These are phyloP conservation scores for Gadopsis bispinosus DNA, from an alignment of 2,797 vertebrate genomes.

Conservation along the genomic window DNA sequence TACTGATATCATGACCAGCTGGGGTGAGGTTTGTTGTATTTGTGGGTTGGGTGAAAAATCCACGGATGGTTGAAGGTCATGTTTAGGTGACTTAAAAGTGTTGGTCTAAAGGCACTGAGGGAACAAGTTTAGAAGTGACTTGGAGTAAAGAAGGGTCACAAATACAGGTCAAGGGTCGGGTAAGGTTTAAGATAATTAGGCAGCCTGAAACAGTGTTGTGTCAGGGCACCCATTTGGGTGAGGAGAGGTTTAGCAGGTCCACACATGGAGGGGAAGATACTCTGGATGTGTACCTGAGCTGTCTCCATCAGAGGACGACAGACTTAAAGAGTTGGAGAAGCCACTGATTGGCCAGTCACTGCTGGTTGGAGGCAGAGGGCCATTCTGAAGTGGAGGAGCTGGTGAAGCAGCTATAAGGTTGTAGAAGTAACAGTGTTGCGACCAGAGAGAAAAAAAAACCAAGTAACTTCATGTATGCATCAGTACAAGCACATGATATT, in stretches of 20 bases:
- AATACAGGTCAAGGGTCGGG: constrained; percentile 26
- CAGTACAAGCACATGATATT: neutral
- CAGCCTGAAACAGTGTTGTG: neutral
- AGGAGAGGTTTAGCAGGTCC: constrained; percentile 40
- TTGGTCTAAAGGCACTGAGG: constrained; percentile 16
- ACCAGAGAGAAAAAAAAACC: constrained; percentile 25
- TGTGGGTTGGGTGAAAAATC: constrained; percentile 35
- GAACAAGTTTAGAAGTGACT: constrained; percentile 23
- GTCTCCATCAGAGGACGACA: constrained; percentile 85
- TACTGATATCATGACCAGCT: constrained; percentile 22
- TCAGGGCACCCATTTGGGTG: constrained; percentile 9
- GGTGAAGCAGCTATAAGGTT: constrained; percentile 73
- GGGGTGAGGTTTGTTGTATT: constrained; percentile 28
- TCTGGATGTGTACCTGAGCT: constrained; percentile 82
- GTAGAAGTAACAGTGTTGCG: constrained; percentile 21
- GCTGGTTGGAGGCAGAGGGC: constrained; percentile 87
- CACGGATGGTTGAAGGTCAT: constrained; percentile 20
- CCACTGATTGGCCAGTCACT: constrained; percentile 87
- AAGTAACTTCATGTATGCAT: constrained; percentile 37
- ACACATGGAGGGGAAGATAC: constrained; percentile 40
- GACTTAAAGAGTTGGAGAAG: constrained; percentile 88
- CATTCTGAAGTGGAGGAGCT: constrained; percentile 86
- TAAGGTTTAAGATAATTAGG: constrained; percentile 23
- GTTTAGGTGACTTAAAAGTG: constrained; percentile 5
- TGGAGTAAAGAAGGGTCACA: constrained; percentile 11